Percentiles rank a stretch among this genome's conserved stretches.
phyloP scores from a whole-genome alignment of 1,140 invertebrate genomes.

The Eupristina koningsbergeri region DNA sequence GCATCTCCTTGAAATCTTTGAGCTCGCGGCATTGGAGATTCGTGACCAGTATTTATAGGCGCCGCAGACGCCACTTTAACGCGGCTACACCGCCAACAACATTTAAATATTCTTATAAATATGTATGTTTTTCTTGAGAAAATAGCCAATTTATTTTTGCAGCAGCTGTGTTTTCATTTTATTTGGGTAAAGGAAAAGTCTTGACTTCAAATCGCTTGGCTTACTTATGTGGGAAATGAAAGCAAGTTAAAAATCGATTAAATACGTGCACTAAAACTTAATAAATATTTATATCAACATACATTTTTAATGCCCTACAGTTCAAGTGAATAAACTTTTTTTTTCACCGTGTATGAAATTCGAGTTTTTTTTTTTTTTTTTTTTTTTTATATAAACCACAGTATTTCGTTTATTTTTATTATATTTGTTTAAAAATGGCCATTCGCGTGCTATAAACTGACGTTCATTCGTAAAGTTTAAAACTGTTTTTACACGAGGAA shows the following conservation, averaged over 20 bases:
- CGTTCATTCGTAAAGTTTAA: neutral
- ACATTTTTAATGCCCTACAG: neutral
- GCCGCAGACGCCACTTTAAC: slow-evolving; percentile 10
- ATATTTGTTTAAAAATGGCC: neutral
- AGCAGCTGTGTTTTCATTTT: neutral
- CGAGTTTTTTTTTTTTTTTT: neutral
- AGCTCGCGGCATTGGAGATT: slow-evolving; percentile 6
- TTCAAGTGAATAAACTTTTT: neutral
- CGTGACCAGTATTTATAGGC: slow-evolving; percentile 34
- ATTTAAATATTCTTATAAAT: slow-evolving; percentile 10
- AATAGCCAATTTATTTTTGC: neutral
- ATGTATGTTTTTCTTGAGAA: neutral
- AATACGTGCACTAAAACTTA: neutral
- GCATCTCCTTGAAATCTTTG: slow-evolving; percentile 25
- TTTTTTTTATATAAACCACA: too few relatives aligned
- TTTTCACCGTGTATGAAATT: neutral
- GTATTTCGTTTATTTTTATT: neutral
- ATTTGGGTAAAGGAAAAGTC: neutral
- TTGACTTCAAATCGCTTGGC: neutral
- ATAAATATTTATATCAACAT: neutral
- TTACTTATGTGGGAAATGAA: neutral
- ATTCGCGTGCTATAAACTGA: neutral
- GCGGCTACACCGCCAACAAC: neutral
- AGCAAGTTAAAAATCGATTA: neutral
- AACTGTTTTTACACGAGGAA: neutral